phyloP scores from a whole-genome alignment of 2,113 vertebrate species.

The Aegotheles bennettii region DNA sequence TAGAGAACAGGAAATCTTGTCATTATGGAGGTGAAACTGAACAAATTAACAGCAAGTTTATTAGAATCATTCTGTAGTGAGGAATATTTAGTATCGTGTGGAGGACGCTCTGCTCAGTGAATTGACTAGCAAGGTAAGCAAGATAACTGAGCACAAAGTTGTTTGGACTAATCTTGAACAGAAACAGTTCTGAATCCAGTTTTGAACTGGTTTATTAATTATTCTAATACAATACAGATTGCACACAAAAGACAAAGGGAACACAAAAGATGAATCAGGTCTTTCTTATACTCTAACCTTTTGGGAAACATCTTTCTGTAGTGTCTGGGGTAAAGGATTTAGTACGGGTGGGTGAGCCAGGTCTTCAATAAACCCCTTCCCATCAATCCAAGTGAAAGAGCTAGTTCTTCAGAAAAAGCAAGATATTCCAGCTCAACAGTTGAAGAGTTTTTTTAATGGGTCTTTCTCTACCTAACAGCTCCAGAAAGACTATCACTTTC shows the following conservation, averaged over 20 bases:
- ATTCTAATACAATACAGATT: not conserved
- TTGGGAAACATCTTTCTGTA: not conserved
- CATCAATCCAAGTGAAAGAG: not conserved
- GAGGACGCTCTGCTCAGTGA: not conserved
- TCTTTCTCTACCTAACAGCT: not conserved
- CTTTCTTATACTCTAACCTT: not conserved
- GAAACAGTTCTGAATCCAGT: not conserved
- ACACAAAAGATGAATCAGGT: not conserved
- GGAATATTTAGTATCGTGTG: not conserved
- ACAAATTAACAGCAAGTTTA: not conserved
- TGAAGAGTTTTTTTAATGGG: not conserved
- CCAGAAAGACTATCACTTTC: not conserved
- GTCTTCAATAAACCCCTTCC: not conserved
- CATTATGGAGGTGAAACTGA: not conserved
- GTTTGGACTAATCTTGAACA: not conserved
- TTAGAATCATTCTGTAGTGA: not conserved
- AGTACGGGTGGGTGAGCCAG: not conserved
- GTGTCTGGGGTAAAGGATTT: not conserved
- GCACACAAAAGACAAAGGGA: not conserved
- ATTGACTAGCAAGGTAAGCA: not conserved
- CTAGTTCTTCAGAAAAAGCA: not conserved
- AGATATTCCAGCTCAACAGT: not conserved
- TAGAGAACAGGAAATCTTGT: not conserved
- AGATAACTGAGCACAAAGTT: not conserved
- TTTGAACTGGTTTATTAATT: not conserved